These are phyloP conservation scores for Pangasius macronema DNA, from an alignment of 2,797 vertebrate species.

Conservation along the genomic window DNA sequence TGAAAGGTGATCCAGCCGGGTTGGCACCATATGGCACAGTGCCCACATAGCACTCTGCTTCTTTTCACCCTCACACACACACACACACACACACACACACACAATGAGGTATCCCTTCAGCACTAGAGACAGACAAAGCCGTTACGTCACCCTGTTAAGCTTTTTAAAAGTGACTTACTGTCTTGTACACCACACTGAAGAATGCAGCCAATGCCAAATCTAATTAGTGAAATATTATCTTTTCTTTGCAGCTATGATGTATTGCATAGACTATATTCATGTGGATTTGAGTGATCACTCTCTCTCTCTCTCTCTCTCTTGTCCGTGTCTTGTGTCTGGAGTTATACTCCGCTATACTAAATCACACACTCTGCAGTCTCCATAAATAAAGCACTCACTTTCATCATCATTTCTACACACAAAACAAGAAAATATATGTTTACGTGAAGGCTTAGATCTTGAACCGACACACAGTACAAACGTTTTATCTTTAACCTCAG, in stretches of 20 bases:
- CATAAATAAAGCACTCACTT: not conserved
- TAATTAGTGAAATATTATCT: slow-evolving; percentile 2
- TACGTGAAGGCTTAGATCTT: not conserved
- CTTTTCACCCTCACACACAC: slow-evolving; percentile 20
- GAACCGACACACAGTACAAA: not conserved
- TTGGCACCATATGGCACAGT: slow-evolving; percentile 29
- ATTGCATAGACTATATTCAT: not conserved
- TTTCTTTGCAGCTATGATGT: not conserved
- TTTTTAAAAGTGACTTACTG: not conserved
- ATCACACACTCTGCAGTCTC: not conserved
- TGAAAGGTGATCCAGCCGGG: slow-evolving; percentile 6
- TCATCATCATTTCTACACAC: not conserved
- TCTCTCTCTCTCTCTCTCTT: not conserved
- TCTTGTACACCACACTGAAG: not conserved
- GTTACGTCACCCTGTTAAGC: not conserved
- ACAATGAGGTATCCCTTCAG: slow-evolving; percentile 25
- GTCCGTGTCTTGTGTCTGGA: not conserved
- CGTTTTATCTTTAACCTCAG: not conserved
- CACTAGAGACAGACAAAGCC: not conserved
- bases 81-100: not conserved
- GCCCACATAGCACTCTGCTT: slow-evolving; percentile 35
- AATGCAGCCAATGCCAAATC: not conserved
- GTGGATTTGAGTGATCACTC: not conserved
- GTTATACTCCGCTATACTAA: not conserved
- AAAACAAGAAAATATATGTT: not conserved